Evolutionary conservation across 1,140 invertebrate genomes (phyloP), one percentile per base, ranked within the genome.

Genomic region (Pantala flavescens): DNA sequence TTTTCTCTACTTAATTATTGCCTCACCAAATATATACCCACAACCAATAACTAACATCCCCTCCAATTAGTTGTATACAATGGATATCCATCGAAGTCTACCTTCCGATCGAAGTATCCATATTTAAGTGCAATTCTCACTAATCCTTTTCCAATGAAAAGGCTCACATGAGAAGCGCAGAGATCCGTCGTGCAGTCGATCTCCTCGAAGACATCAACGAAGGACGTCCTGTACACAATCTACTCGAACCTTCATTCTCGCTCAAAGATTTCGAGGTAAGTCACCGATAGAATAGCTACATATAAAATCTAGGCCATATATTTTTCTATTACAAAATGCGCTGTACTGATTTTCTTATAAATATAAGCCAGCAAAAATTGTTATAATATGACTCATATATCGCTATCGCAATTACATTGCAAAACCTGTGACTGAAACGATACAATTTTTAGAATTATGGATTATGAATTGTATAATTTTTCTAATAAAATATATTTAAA

Each of bases 151-250:
- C 49, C n/a, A 63, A 63, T 7, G 12, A 21, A 63, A 63, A 63
- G 49, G 49, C 49, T 21, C 49, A 63, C 49, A 1, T 63, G 49
- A 63, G 49, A 63, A 63, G 49, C n/a, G 49, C 49, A 3, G 49
- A 63, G 49, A 63, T 63, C 49, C 49, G 49, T 21, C 49, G 49
- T 19, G 49, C 49, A 3, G 49, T 90, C 11, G 82, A 89, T 78
- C 80, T 88, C 28, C 76, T 90, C 43, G 80, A 83, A 21, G 78
- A 83, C 21, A 79, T 90, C 14, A 87, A 90, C 76, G 77, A 81
- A 3, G 89, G 88, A 0, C 77, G 78, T 28, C 79, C 82, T n/a
- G 79, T 85, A 5, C 77, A 84, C 49, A 90, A 90, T 80, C 81
- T 88, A 24, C 77, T 89, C 28, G 82, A 84, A 43, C 79, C 82